Evolutionary conservation across 2,797 vertebrate species (phyloP), one percentile per base, ranked within the genome.

Genomic region (Lindbergichthys nudifrons): DNA sequence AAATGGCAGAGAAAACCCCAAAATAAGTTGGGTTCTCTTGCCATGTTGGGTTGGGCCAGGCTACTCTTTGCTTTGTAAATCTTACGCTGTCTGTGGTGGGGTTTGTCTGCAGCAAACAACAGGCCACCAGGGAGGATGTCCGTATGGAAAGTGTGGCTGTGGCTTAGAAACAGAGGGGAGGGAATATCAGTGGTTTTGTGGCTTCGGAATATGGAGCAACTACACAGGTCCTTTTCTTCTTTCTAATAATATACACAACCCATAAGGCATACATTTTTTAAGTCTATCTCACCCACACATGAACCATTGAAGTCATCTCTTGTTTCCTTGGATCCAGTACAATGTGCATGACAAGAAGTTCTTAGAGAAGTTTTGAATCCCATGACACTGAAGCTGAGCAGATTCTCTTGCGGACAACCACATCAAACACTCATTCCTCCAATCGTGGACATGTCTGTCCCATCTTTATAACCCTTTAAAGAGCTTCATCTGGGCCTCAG

Each of bases 61-160:
- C 80, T 68, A 47, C 42, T 75, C 47, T 71, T 66, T 77, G 72
- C 73, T 81, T 62, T 75, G 81, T 87, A 89, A 89, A 89, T 84
- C 79, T 80, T 70, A 56, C 86, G 71, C 54, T 75, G 80, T 81
- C 78, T 89, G 82, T 39, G 85, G 81, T 81, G 42, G 56, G 58
- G 76, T 86, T 87, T 83, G 85, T 86, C 88, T 88, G 79, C 73
- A 79, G 89, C 81, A 88, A 90, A 93, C 88, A 90, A 80, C 76
- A 85, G 78, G 61, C 86, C 74, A 78, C 84, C 66, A 54, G 70
- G 69, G 82, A 81, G 68, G 79, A 75, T 77, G 76, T 80, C 75
- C 65, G 71, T 74, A 61, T 85, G 89, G 83, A 90, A 88, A 89
- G 79, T 85, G 74, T 72, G 50, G 74, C 79, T 73, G 54, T 45